These are phyloP conservation scores for Geococcyx californianus DNA, from an alignment of 2,113 vertebrate species.

Conservation along the genomic window DNA sequence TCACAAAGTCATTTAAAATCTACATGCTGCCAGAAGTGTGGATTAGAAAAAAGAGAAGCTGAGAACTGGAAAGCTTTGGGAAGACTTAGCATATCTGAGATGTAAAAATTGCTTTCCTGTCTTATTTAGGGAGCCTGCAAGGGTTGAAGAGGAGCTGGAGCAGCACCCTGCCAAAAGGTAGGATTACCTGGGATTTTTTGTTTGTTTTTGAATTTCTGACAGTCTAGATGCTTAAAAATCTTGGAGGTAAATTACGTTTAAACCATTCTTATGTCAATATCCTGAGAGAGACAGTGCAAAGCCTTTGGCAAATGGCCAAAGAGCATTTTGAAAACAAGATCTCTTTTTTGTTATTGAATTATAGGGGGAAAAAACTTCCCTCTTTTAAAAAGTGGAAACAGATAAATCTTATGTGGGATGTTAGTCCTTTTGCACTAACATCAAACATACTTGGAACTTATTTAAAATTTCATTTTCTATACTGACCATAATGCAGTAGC, in stretches of 20 bases:
- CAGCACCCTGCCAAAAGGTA: neutral
- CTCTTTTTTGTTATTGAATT: neutral
- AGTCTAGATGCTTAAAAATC: neutral
- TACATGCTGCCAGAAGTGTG: neutral
- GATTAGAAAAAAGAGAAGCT: constrained; percentile 17
- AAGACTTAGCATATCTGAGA: constrained; percentile 37
- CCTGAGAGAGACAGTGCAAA: neutral
- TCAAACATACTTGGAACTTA: neutral
- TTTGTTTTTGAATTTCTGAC: neutral
- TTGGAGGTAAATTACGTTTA: neutral
- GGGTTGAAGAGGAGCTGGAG: neutral
- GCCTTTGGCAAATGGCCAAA: neutral
- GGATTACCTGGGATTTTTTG: neutral
- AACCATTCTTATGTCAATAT: neutral
- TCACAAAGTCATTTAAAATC: constrained; percentile 40
- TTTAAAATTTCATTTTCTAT: neutral
- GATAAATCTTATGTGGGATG: neutral
- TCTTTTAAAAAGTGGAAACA: neutral
- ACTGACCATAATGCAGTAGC: neutral
- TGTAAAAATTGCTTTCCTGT: constrained; percentile 3
- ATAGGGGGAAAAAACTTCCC: neutral
- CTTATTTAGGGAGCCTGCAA: neutral
- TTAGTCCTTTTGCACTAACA: neutral
- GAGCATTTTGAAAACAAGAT: neutral
- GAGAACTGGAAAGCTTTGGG: constrained; percentile 15